Evolutionary conservation across 2,797 vertebrate genomes (phyloP).

Genomic region (Apogon talboti): DNA sequence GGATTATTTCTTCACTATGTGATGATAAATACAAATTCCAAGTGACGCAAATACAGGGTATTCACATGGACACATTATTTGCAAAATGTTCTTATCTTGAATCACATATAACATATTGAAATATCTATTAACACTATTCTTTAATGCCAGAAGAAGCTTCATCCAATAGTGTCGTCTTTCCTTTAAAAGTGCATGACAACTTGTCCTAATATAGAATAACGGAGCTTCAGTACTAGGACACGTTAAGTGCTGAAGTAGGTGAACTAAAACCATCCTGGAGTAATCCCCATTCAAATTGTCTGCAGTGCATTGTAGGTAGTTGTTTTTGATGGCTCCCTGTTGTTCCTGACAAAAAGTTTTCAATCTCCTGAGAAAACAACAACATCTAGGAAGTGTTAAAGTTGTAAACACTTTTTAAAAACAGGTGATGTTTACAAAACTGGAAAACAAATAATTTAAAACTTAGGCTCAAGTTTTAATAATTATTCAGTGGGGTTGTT

Average conservation of each 20-base stretch:
- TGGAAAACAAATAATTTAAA: background rate
- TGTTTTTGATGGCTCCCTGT: constrained; percentile 23
- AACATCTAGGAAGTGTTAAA: constrained; percentile 1
- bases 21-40: too few species aligned
- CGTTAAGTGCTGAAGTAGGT: constrained; percentile 16
- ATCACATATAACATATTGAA: too few species aligned
- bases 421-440: background rate
- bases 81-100: too few species aligned
- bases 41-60: too few species aligned
- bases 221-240: constrained; percentile 3
- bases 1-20: too few species aligned
- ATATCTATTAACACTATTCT: too few species aligned
- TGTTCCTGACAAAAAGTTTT: constrained; percentile 25
- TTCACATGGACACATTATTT: too few species aligned
- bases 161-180: constrained; percentile 1
- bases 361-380: constrained; percentile 22
- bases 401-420: constrained; percentile 20
- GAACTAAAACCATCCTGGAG: constrained; percentile 5
- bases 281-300: constrained; percentile 36
- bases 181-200: constrained; percentile 14
- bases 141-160: background rate
- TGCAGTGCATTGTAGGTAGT: constrained; percentile 24
- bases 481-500: constrained; percentile 12
- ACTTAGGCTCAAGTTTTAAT: constrained; percentile 27
- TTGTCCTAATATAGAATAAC: constrained; percentile 13